Percentiles rank a stretch among this genome's conserved stretches.
phyloP scores from a whole-genome alignment of 2,113 vertebrate genomes.

The Vulpes lagopus region DNA sequence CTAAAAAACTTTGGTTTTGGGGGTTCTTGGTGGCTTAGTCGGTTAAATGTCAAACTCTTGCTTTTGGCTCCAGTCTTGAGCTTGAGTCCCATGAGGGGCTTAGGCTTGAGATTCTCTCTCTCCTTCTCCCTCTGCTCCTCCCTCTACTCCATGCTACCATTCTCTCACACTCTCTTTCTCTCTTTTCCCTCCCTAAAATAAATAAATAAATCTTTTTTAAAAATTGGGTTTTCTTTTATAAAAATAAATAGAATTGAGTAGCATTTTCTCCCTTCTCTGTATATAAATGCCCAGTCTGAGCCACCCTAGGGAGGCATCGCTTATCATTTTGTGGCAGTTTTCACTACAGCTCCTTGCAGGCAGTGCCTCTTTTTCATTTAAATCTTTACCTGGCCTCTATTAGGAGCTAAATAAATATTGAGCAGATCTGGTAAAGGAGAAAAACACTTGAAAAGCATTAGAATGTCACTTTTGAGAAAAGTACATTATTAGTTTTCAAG shows the following conservation, averaged over 20 bases:
- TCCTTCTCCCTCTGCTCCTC: not conserved
- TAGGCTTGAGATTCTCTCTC: not conserved
- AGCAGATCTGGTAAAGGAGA: conserved; percentile 1
- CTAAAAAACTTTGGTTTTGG: not conserved
- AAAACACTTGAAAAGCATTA: not conserved
- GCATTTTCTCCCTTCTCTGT: not conserved
- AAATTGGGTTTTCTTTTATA: not conserved
- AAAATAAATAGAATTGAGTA: not conserved
- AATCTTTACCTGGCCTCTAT: not conserved
- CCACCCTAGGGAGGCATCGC: not conserved
- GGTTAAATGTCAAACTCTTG: not conserved
- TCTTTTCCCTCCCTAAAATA: not conserved
- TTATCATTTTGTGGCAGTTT: not conserved
- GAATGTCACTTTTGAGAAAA: not conserved
- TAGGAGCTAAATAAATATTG: not conserved
- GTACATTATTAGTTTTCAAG: not conserved
- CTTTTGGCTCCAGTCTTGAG: not conserved
- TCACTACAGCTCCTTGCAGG: not conserved
- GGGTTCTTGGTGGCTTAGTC: not conserved
- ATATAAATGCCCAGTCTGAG: not conserved
- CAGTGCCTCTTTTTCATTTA: not conserved
- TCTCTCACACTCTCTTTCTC: not conserved
- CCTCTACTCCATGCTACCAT: not conserved
- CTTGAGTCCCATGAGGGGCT: too few species aligned
- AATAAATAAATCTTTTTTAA: not conserved